Evolutionary conservation across 2,113 vertebrate species (phyloP).

Genomic region (Gila orcuttii): DNA sequence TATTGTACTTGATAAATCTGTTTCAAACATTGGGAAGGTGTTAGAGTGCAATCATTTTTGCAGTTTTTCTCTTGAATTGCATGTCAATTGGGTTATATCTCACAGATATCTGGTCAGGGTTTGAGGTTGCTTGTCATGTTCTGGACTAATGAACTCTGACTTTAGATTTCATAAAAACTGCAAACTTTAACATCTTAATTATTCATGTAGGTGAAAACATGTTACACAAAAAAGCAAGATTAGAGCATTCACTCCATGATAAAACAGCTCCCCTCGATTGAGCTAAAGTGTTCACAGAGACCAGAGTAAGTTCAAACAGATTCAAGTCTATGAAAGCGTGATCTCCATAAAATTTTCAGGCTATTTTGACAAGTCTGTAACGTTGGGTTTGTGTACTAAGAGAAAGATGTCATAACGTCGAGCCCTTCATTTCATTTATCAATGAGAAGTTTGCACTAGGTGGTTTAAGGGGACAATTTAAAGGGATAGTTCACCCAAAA

Average conservation of each 20-base stretch:
- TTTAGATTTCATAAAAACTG: conserved; percentile 49
- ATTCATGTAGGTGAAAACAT: conserved; percentile 48
- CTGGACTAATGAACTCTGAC: conserved; percentile 47
- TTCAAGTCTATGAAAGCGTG: not conserved
- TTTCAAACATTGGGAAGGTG: conserved; percentile 1
- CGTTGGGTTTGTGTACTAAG: not conserved
- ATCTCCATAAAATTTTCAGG: not conserved
- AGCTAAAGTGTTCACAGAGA: conserved; percentile 25
- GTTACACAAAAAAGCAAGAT: conserved; percentile 45
- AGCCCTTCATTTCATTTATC: not conserved
- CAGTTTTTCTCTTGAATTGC: not conserved
- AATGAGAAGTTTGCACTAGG: not conserved
- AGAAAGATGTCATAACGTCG: not conserved
- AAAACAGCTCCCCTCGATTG: conserved; percentile 38
- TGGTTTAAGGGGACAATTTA: not conserved
- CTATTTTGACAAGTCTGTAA: conserved; percentile 28
- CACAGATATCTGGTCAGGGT: conserved; percentile 10
- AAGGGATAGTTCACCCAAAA: too few relatives aligned
- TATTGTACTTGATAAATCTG: not conserved
- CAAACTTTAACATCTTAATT: conserved; percentile 49
- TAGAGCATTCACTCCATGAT: conserved; percentile 29
- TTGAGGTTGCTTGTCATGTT: conserved; percentile 40
- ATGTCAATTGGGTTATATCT: conserved; percentile 24
- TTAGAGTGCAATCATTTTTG: not conserved
- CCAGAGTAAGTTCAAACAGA: not conserved